Evolutionary conservation across 2,113 vertebrate genomes (phyloP).

Genomic region (Chloroceryle aenea): DNA sequence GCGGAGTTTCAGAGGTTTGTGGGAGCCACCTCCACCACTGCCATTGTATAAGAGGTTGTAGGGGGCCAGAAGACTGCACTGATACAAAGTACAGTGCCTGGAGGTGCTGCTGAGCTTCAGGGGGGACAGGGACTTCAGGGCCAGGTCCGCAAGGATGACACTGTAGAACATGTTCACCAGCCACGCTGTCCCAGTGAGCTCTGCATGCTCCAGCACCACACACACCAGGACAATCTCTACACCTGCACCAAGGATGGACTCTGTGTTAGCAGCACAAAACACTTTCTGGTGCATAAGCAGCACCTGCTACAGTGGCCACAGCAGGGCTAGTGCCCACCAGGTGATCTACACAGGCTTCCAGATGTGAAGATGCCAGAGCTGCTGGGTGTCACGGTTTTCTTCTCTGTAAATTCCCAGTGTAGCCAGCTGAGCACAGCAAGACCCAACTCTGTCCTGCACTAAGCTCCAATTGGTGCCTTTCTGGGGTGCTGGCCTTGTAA

Average conservation of each 20-base stretch:
- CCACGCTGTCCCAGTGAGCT: background rate
- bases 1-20: background rate
- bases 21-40: background rate
- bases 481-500: background rate
- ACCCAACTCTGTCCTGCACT: background rate
- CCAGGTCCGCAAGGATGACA: background rate
- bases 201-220: rapidly evolving
- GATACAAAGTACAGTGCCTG: background rate
- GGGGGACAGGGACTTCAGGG: background rate
- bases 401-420: background rate
- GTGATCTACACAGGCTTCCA: background rate
- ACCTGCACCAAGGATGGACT: background rate
- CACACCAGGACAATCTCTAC: background rate
- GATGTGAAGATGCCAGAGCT: background rate
- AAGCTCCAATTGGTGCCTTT: background rate
- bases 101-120: background rate
- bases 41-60: background rate
- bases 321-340: rapidly evolving
- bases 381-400: background rate
- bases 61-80: too few species aligned
- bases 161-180: background rate
- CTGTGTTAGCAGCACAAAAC: background rate
- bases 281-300: background rate
- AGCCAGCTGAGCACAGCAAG: background rate
- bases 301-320: background rate